Percentiles rank a stretch among this genome's conserved stretches.
phyloP scores from a whole-genome alignment of 2,888 invertebrate species.

The Drosophila glabriapex region DNA sequence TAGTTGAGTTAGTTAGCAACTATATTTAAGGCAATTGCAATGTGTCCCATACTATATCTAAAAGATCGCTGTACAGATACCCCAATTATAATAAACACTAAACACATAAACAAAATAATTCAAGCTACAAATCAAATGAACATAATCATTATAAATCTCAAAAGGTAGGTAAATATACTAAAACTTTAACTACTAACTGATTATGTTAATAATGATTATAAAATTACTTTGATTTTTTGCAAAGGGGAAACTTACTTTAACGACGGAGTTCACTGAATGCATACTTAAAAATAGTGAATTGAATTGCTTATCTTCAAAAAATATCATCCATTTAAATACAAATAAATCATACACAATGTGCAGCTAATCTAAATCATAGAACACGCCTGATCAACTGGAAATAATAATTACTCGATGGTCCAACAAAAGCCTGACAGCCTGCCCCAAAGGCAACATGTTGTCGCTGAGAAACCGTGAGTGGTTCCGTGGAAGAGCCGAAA shows the following conservation, averaged over 20 bases:
- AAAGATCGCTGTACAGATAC: no score
- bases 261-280: neutral
- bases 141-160: neutral
- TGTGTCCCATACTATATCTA: neutral
- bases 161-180: neutral
- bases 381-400: slow-evolving; percentile 20
- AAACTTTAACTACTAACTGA: neutral
- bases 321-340: neutral
- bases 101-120: neutral
- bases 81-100: no score
- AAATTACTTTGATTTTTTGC: neutral
- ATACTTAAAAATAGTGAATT: neutral
- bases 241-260: neutral
- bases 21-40: slow-evolving; percentile 10
- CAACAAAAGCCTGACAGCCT: slow-evolving; percentile 61
- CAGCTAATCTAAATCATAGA: slow-evolving; percentile 9
- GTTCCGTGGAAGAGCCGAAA: slow-evolving; percentile 3
- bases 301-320: neutral
- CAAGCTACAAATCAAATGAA: neutral
- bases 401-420: slow-evolving; percentile 57
- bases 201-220: neutral
- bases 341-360: neutral
- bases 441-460: slow-evolving; percentile 3
- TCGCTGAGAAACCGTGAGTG: slow-evolving; percentile 24
- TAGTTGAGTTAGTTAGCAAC: neutral